These are phyloP conservation scores for Xenopus laevis DNA, from an alignment of 2,113 vertebrate genomes.

Conservation along the genomic window DNA sequence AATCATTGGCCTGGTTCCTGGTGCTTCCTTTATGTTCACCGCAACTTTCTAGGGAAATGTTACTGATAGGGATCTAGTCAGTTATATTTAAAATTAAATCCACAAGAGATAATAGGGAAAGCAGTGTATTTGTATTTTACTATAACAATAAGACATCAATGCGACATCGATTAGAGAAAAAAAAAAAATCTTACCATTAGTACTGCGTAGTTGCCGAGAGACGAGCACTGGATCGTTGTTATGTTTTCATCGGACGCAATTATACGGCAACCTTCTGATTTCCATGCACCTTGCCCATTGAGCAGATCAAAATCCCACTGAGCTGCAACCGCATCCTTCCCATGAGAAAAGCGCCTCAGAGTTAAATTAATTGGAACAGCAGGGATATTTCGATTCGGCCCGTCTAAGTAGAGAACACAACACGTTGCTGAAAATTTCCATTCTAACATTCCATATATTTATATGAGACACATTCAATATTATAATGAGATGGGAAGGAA, in stretches of 20 bases:
- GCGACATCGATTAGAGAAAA: too few relatives aligned
- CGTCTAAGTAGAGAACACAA: slow-evolving; percentile 66
- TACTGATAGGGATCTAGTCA: too few relatives aligned
- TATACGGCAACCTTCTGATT: slow-evolving; percentile 83
- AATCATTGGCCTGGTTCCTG: too few relatives aligned
- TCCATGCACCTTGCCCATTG: slow-evolving; percentile 89
- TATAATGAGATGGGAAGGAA: too few relatives aligned
- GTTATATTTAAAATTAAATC: too few relatives aligned
- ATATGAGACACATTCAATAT: too few relatives aligned
- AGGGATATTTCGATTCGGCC: slow-evolving; percentile 61
- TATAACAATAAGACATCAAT: too few relatives aligned
- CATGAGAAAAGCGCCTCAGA: slow-evolving; percentile 78
- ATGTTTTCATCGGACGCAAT: slow-evolving; percentile 85
- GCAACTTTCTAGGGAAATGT: too few relatives aligned
- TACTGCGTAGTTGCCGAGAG: slow-evolving; percentile 88
- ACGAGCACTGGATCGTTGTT: slow-evolving; percentile 86
- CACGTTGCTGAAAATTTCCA: neutral
- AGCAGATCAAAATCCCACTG: slow-evolving; percentile 88
- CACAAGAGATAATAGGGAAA: too few relatives aligned
- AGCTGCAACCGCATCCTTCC: slow-evolving; percentile 82
- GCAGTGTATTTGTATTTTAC: too few relatives aligned
- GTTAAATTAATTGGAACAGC: slow-evolving; percentile 80
- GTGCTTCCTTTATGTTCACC: too few relatives aligned
- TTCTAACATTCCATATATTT: too few relatives aligned
- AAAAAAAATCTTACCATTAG: slow-evolving; percentile 74